phyloP scores from a whole-genome alignment of 2,113 vertebrate genomes.

The Cyanoramphus novaezelandiae region DNA sequence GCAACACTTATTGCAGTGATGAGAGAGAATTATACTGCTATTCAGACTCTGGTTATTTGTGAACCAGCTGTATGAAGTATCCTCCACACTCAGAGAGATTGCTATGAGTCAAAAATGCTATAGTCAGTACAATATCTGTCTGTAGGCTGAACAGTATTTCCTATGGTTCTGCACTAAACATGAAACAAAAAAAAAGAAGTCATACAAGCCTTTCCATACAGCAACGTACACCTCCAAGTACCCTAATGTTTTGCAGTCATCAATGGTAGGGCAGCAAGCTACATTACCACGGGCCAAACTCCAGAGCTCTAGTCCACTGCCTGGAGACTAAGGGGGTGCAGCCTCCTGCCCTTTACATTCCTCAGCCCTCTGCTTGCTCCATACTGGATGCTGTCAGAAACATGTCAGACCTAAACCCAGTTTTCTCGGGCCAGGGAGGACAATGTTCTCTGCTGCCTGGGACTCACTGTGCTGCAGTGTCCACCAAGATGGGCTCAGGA shows the following conservation, averaged over 20 bases:
- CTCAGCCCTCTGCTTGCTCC: neutral
- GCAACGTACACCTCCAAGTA: neutral
- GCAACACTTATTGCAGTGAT: neutral
- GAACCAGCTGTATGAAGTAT: neutral
- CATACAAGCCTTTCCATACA: neutral
- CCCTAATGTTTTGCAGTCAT: accelerated
- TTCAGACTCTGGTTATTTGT: neutral
- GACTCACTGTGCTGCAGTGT: accelerated
- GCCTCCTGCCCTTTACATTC: neutral
- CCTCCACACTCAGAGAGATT: neutral
- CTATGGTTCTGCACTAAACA: neutral
- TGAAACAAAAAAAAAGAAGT: neutral
- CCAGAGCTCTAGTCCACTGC: neutral
- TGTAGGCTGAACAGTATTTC: neutral
- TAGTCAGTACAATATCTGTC: neutral
- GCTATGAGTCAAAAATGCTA: neutral
- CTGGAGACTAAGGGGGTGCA: neutral
- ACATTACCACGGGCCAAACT: accelerated
- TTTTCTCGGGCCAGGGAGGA: neutral
- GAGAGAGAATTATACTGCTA: neutral
- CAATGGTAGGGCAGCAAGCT: neutral
- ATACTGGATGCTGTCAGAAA: neutral
- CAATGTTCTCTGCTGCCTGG: neutral
- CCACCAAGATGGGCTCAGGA: neutral
- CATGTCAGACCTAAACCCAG: accelerated